Percentiles rank a stretch among this genome's conserved stretches.
phyloP scores from a whole-genome alignment of 2,888 invertebrate species.

The Metalampra italica region DNA sequence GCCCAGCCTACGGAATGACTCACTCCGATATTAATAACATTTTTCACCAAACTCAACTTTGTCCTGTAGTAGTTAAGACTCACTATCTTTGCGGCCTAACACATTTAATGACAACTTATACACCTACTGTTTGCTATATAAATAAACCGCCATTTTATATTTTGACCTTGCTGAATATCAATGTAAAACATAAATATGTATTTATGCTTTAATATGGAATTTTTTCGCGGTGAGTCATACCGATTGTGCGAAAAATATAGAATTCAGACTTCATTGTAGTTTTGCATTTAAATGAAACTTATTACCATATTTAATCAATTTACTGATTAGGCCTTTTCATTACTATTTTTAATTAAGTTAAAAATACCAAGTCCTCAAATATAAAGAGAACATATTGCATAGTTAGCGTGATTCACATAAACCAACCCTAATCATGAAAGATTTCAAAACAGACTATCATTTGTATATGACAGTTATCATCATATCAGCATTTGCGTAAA shows the following conservation, averaged over 20 bases:
- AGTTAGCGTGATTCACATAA: conserved; percentile 14
- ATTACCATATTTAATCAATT: conserved; percentile 13
- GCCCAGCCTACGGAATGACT: conserved; percentile 45
- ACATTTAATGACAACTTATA: conserved; percentile 30
- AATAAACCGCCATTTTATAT: conserved; percentile 42
- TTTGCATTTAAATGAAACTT: conserved; percentile 4
- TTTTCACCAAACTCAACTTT: conserved; percentile 36
- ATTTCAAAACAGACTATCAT: conserved; percentile 25
- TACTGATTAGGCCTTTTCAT: conserved; percentile 36
- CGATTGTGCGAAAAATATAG: conserved; percentile 1
- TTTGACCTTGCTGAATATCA: conserved; percentile 44
- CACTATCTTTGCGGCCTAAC: conserved; percentile 26
- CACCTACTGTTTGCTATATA: conserved; percentile 38
- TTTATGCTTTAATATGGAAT: conserved; percentile 34
- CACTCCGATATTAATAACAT: conserved; percentile 34
- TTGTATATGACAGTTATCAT: conserved; percentile 31
- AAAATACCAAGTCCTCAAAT: conserved; percentile 11
- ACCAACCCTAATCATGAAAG: conserved; percentile 25
- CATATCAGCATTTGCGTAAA: conserved; percentile 44
- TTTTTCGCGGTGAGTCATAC: conserved; percentile 25
- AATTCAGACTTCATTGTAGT: conserved; percentile 16
- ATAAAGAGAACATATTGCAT: conserved; percentile 9
- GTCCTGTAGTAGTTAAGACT: conserved; percentile 23
- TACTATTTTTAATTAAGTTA: conserved; percentile 20
- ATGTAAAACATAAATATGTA: conserved; percentile 24